Conservation (phyloP, 2,113 vertebrate species). For the Rallus limicola region DNA sequence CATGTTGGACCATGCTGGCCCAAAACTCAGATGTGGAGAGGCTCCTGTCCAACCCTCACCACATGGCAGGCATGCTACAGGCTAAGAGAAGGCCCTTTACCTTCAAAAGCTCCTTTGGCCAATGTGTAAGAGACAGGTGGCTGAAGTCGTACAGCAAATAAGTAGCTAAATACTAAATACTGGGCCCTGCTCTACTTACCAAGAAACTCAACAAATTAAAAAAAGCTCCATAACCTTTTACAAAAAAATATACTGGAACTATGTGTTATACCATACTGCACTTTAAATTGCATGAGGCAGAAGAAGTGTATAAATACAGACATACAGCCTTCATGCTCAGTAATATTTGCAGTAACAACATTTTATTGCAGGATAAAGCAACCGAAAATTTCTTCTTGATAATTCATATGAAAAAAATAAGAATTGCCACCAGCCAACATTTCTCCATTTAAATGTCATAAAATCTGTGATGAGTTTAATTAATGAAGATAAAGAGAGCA, state of each 20-base stretch:
- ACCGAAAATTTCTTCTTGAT: background rate
- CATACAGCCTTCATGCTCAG: background rate
- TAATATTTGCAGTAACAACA: background rate
- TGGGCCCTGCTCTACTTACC: background rate
- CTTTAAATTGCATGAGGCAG: background rate
- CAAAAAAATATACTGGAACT: background rate
- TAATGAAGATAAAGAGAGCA: background rate
- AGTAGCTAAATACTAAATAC: background rate
- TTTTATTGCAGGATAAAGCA: background rate
- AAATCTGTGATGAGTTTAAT: background rate
- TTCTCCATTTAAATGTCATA: background rate
- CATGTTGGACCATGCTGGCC: background rate
- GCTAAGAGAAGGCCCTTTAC: background rate
- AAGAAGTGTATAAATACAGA: background rate
- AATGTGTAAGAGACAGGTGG: background rate
- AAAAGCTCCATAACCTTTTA: background rate
- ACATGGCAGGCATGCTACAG: accelerated
- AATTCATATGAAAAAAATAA: background rate
- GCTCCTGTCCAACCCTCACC: background rate
- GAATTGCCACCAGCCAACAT: background rate
- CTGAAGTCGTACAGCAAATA: background rate
- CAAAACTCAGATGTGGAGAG: background rate
- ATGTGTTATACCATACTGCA: background rate
- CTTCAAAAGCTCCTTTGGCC: background rate
- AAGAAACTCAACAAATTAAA: background rate